Conservation (phyloP, 2,113 vertebrate species). For the Pampusana beccarii region DNA sequence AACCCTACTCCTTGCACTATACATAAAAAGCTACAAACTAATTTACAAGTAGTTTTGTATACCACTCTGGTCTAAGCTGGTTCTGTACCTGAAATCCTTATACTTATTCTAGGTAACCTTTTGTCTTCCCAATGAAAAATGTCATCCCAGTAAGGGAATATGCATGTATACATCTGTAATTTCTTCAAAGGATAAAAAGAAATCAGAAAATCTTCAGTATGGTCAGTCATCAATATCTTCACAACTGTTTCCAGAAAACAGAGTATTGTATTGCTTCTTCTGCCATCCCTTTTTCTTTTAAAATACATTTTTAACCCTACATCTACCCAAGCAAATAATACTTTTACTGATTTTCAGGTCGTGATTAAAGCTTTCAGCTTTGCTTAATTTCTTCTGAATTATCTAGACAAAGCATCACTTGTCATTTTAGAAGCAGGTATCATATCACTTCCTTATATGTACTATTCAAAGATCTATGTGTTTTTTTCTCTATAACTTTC, state of each 20-base stretch:
- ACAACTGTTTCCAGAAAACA: background rate
- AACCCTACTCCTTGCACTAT: accelerated
- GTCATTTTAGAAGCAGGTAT: background rate
- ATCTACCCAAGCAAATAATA: background rate
- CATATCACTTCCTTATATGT: background rate
- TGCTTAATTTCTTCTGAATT: background rate
- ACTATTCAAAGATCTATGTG: accelerated
- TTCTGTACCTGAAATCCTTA: background rate
- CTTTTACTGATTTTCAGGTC: background rate
- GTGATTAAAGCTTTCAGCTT: background rate
- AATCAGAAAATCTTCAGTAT: background rate
- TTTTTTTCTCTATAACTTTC: background rate
- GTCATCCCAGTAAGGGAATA: background rate
- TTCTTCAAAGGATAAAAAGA: background rate
- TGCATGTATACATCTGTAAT: accelerated
- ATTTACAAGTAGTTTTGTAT: background rate
- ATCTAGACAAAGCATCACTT: background rate
- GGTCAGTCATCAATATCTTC: background rate
- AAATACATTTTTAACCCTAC: background rate
- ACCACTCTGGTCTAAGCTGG: background rate
- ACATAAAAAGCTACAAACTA: background rate
- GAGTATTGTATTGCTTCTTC: background rate
- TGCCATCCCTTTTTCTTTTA: background rate
- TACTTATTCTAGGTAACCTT: background rate
- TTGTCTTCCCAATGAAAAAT: background rate